Base-by-base conservation (phyloP, 2,113 vertebrate genomes). In the Gracilinanus agilis region DNA sequence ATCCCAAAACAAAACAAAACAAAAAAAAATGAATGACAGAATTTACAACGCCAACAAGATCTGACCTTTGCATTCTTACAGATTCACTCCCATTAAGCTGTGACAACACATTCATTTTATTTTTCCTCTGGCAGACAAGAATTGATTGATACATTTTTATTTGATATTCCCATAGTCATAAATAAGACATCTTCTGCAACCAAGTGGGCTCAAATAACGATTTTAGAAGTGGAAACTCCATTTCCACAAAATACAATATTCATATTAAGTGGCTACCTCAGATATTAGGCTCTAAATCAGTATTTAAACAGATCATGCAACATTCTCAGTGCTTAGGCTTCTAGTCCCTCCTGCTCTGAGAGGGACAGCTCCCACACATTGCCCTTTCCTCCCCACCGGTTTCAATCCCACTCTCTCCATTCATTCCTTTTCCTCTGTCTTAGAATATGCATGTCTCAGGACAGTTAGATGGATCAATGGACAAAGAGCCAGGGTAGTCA, bases 71-170 rank as follows among this genome's bases (percentile, higher is more conserved):
- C 19, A 29, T 55, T 27, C 92, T 75, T 90, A 21, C 3, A 24
- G 75, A 88, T 93, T 53, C 56, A 53, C 89, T 96, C 55, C 54
- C 29, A 25, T 21, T 90, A 27, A 54, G 29, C 29, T 49, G n/a
- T 2, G 23, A 92, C 83, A 88, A 90, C 29, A 94, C 56, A 11
- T 40, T 88, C 94, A 92, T 55, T 34, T 90, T 75, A 1, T 34
- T 2, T 54, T 67, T 88, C 92, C 91, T 27, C 58, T 58, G 54
- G 92, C 90, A 90, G 53, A 89, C 9, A 88, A 91, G 56, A n/a
- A 40, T 90, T 92, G 92, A 92, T 24, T 91, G 21, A 95, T 83
- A 93, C 21, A n/a, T 44, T 93, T 40, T 90, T 91, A 53, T 90
- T 90, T 95, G 93, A 9, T 56, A 49, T 90, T 44, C 34, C 90